Evolutionary conservation across 2,113 vertebrate species (phyloP).

Genomic region (Nettapus auritus): DNA sequence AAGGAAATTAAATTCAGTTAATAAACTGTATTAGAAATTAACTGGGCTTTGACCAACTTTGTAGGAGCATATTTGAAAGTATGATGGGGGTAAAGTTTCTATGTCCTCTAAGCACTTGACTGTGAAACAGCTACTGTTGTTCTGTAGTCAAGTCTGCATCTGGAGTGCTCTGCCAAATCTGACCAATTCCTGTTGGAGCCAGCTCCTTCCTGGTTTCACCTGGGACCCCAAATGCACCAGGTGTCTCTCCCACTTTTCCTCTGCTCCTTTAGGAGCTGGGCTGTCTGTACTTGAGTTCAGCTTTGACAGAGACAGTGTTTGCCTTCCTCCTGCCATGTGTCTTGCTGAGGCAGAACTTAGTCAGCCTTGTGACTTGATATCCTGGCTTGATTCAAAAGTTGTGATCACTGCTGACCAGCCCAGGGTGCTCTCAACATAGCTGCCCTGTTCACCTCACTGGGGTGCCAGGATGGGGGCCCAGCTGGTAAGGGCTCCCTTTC

Average conservation of each 20-base stretch:
- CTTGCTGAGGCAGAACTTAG: background rate
- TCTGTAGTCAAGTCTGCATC: background rate
- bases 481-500: background rate
- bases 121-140: background rate
- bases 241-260: background rate
- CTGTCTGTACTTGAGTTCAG: background rate
- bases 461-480: background rate
- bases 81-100: background rate
- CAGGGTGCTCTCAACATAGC: background rate
- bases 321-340: background rate
- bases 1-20: background rate
- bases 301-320: background rate
- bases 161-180: background rate
- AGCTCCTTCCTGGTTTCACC: background rate
- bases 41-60: background rate
- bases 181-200: accelerated
- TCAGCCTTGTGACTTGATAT: background rate
- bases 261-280: background rate
- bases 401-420: background rate
- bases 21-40: background rate
- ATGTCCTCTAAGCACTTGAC: background rate
- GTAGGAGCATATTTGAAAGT: background rate
- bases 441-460: accelerated
- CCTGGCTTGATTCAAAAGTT: background rate
- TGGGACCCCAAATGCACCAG: background rate